Percentiles rank a stretch among this genome's conserved stretches.
Conservation (phyloP, 30 jellyfish, hydroid and myxozoan species). For the Cassiopea andromeda region DNA sequence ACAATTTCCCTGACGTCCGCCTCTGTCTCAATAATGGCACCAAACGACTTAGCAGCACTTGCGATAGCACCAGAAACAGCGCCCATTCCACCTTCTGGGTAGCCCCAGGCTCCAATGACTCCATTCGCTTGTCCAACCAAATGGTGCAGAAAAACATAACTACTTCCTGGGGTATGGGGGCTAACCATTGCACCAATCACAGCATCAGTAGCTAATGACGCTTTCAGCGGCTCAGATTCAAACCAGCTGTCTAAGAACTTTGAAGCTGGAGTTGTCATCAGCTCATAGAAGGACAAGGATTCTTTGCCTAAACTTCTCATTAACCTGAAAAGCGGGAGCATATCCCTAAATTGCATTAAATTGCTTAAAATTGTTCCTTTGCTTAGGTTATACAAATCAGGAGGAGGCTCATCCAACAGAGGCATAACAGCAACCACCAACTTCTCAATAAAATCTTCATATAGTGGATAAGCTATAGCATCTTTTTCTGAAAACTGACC, state of each 20-base stretch:
- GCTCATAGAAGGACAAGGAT: slow-evolving; percentile 47
- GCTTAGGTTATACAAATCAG: slow-evolving; percentile 38
- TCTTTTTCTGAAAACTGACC: slow-evolving; percentile 58
- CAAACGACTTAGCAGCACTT: slow-evolving; percentile 41
- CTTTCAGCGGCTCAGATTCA: slow-evolving; percentile 59
- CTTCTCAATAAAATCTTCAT: slow-evolving; percentile 47
- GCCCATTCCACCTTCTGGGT: slow-evolving; percentile 79
- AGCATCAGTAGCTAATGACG: slow-evolving; percentile 59
- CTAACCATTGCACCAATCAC: slow-evolving; percentile 65
- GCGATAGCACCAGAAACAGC: slow-evolving; percentile 65
- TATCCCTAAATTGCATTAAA: slow-evolving; percentile 12
- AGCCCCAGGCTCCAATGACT: slow-evolving; percentile 69
- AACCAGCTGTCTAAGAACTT: slow-evolving; percentile 66
- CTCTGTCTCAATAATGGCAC: slow-evolving; percentile 49
- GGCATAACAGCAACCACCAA: slow-evolving; percentile 53
- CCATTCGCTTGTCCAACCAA: slow-evolving; percentile 66
- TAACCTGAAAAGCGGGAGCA: slow-evolving; percentile 24
- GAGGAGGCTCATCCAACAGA: slow-evolving; percentile 69
- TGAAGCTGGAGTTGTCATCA: slow-evolving; percentile 64
- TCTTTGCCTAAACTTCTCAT: slow-evolving; percentile 49
- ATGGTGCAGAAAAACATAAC: slow-evolving; percentile 63
- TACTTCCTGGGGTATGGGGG: slow-evolving; percentile 75
- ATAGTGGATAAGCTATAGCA: slow-evolving; percentile 54
- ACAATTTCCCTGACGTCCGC: slow-evolving; percentile 53
- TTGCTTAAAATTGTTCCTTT: slow-evolving; percentile 21